Conservation (phyloP, 2,113 vertebrate genomes). For the Labeo catla region DNA sequence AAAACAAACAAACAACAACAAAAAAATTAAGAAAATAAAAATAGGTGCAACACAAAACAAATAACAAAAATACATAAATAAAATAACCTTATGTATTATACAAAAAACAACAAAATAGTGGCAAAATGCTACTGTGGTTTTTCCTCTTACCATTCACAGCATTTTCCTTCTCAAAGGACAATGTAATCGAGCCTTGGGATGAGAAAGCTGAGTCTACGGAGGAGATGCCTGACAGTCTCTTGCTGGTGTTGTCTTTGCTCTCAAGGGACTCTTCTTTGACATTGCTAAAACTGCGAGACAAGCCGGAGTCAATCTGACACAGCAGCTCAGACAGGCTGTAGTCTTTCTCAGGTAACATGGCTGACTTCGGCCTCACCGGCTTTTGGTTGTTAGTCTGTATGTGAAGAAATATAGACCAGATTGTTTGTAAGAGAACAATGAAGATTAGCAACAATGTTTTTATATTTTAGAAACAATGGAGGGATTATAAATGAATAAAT, state of each 20-base stretch:
- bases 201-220: slow-evolving; percentile 97
- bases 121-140: not conserved
- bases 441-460: not conserved
- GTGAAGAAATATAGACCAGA: slow-evolving; percentile 45
- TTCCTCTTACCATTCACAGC: slow-evolving; percentile 79
- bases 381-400: slow-evolving; percentile 67
- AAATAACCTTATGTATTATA: not conserved
- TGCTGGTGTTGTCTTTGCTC: slow-evolving; percentile 84
- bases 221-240: slow-evolving; percentile 93
- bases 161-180: slow-evolving; percentile 93
- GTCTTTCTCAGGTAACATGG: slow-evolving; percentile 85
- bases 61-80: not conserved
- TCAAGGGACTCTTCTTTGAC: slow-evolving; percentile 86
- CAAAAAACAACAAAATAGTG: not conserved
- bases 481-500: not conserved
- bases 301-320: slow-evolving; percentile 92
- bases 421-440: slow-evolving; percentile 16
- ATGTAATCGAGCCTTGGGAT: slow-evolving; percentile 91
- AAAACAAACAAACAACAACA: too few relatives aligned
- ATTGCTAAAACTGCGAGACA: slow-evolving; percentile 86
- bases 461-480: not conserved
- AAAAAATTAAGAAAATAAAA: too few relatives aligned
- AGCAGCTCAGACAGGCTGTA: slow-evolving; percentile 91
- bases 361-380: slow-evolving; percentile 76
- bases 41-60: too few relatives aligned